Evolutionary conservation across 2,113 vertebrate genomes (phyloP).

Genomic region (Chaetorhynchus papuensis): DNA sequence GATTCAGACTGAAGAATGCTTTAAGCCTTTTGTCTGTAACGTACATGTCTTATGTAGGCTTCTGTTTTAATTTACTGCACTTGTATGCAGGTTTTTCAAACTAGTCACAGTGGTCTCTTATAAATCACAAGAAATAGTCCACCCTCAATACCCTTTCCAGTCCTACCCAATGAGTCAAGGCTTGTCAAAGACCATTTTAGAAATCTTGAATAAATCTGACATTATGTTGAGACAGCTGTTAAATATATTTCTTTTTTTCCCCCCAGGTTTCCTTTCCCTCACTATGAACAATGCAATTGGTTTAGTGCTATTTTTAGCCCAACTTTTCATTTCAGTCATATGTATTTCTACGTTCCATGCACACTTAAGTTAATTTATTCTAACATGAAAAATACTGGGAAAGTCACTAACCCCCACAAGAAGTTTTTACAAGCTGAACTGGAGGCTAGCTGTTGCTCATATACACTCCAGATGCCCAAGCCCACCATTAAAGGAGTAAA

Average conservation of each 20-base stretch:
- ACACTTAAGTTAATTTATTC: slow-evolving; percentile 61
- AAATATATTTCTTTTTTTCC: slow-evolving; percentile 40
- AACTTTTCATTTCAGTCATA: slow-evolving; percentile 51
- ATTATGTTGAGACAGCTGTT: slow-evolving; percentile 67
- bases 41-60: slow-evolving; percentile 26
- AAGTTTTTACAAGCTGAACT: slow-evolving; percentile 36
- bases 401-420: not conserved
- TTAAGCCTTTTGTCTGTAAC: slow-evolving; percentile 45
- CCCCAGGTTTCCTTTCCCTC: slow-evolving; percentile 42
- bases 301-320: slow-evolving; percentile 48
- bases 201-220: slow-evolving; percentile 63
- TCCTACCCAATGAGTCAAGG: slow-evolving; percentile 24
- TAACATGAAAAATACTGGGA: slow-evolving; percentile 28
- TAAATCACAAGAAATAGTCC: slow-evolving; percentile 56
- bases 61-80: slow-evolving; percentile 64
- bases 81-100: slow-evolving; percentile 37
- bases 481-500: slow-evolving; percentile 25
- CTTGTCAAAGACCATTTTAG: slow-evolving; percentile 59
- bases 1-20: slow-evolving; percentile 40
- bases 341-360: slow-evolving; percentile 24
- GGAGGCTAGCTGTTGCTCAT: not conserved
- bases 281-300: slow-evolving; percentile 43
- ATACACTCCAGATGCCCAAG: slow-evolving; percentile 7
- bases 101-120: slow-evolving; percentile 53
- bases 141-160: slow-evolving; percentile 30